These are phyloP conservation scores for Gordius sp. DNA, from an alignment of 2,888 invertebrate species.

Conservation along the genomic window DNA sequence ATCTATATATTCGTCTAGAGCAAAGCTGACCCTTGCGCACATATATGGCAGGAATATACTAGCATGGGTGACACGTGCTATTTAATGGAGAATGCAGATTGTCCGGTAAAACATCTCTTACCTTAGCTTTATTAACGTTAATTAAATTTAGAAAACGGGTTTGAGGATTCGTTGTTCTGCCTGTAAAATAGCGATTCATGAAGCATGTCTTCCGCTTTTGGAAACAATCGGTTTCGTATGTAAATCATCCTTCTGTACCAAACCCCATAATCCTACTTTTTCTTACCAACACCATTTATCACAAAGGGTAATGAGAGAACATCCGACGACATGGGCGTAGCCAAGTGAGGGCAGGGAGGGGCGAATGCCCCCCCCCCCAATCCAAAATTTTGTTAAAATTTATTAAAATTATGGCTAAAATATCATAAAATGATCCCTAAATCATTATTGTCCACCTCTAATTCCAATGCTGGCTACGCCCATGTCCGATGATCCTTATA, in stretches of 20 bases:
- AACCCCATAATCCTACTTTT: not conserved
- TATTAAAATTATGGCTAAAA: not conserved
- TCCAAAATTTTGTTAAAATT: too few relatives aligned
- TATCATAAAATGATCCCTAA: too few relatives aligned
- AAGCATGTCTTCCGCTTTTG: conserved; percentile 30
- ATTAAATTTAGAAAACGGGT: conserved; percentile 30
- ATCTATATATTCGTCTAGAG: not conserved
- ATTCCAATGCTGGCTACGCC: too few relatives aligned
- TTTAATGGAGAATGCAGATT: not conserved
- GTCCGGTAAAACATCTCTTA: too few relatives aligned
- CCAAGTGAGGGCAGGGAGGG: too few relatives aligned
- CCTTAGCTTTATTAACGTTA: too few relatives aligned
- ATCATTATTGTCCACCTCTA: too few relatives aligned
- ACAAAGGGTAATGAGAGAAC: too few relatives aligned
- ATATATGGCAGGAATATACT: not conserved
- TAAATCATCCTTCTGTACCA: not conserved
- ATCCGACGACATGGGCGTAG: too few relatives aligned
- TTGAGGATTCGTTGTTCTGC: conserved; percentile 31
- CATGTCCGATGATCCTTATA: too few relatives aligned
- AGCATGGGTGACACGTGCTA: not conserved
- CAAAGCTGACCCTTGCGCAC: conserved; percentile 4
- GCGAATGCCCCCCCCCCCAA: too few relatives aligned
- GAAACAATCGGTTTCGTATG: conserved; percentile 26
- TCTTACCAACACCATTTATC: too few relatives aligned
- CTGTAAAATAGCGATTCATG: conserved; percentile 32